phyloP scores from a whole-genome alignment of 2,888 invertebrate genomes.

The Lutraria lutraria region DNA sequence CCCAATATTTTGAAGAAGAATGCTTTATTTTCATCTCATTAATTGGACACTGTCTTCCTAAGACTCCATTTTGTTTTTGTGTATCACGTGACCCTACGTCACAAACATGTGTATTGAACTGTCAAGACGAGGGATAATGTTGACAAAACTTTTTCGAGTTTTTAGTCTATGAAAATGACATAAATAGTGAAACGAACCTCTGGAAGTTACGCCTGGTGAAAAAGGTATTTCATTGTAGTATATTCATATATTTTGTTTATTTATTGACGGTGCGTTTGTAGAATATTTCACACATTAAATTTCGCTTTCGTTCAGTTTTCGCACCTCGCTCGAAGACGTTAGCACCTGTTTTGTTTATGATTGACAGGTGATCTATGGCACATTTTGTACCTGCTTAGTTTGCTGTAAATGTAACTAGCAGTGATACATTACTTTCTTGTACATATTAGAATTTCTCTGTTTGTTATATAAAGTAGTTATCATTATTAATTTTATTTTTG shows the following conservation, averaged over 20 bases:
- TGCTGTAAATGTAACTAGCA: not conserved
- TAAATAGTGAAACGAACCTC: not conserved
- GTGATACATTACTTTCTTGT: not conserved
- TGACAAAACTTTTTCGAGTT: constrained; percentile 52
- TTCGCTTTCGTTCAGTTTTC: constrained; percentile 19
- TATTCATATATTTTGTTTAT: not conserved
- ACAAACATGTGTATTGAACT: constrained; percentile 67
- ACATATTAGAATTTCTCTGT: not conserved
- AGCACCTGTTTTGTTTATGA: constrained; percentile 23
- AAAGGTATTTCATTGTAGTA: constrained; percentile 4
- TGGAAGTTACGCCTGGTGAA: not conserved
- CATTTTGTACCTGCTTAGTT: not conserved
- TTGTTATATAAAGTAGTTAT: too few species aligned
- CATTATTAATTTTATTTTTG: not conserved
- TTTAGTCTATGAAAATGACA: constrained; percentile 23
- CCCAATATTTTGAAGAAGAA: not conserved
- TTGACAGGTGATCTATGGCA: constrained; percentile 8
- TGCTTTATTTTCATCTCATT: constrained; percentile 51
- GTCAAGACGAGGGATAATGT: constrained; percentile 64
- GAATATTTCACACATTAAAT: not conserved
- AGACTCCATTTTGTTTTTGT: constrained; percentile 69
- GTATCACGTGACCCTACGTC: constrained; percentile 79
- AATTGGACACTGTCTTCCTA: constrained; percentile 46
- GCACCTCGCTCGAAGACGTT: constrained; percentile 18
- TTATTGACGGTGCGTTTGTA: not conserved